Base-by-base conservation (phyloP, 2,797 vertebrate species). In the Selene dorsalis region DNA sequence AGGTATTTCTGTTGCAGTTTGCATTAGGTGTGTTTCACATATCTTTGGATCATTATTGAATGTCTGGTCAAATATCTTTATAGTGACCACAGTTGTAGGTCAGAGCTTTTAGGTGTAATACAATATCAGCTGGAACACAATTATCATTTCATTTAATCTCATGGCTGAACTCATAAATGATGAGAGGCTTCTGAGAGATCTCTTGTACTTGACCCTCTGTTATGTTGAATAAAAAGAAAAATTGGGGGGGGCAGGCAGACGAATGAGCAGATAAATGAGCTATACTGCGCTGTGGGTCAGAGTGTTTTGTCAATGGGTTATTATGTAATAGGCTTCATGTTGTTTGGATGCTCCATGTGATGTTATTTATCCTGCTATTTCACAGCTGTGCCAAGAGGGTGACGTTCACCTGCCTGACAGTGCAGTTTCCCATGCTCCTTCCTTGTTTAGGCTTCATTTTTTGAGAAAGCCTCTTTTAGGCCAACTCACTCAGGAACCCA, bases 71-170 rank as follows among this genome's bases (percentile, higher is more conserved):
- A 64, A 61, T 60, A 26, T 81, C 59, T 62, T 62, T 30, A 39
- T 24, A 58, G 35, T 59, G 57, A 63, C 62, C 26, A 12, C 30
- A 68, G 32, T 47, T 57, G 80, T 32, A 68, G 39, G 69, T 66
- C 52, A 35, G 38, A 28, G 8, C 13, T 69, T 24, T 38, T 41
- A 38, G 41, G 20, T 69, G 69, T 73, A 69, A 75, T 62, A 64
- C 8, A 41, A 58, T 57, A 26, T 55, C 52, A 60, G 11, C 58
- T 70, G 18, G 22, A 75, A 43, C 57, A 43, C 55, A 39, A 13
- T 70, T 9, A 65, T 64, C 30, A 43, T 75, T 72, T 79, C 32
- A 77, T 75, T 72, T 79, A 32, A 77, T 68, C 10, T 75, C 32
- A 35, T 38, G 38, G 6, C 52, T 35, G 35, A 43, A 66, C 39